Base-by-base conservation (phyloP, 2,888 invertebrate species). In the Leptothorax acervorum region DNA sequence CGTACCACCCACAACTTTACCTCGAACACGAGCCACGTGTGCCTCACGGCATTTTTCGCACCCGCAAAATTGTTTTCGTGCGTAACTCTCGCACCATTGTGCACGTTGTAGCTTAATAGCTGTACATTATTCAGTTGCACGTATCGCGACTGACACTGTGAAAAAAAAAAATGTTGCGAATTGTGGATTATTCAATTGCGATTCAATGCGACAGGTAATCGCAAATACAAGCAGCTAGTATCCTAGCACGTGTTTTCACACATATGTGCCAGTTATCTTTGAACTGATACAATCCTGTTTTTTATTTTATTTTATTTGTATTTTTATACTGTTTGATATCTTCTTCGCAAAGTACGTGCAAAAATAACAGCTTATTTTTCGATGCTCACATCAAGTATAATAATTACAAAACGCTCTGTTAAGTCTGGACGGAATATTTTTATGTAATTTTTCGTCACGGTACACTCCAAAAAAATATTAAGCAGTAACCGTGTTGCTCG, bases 61-160 rank as follows among this genome's bases (percentile, higher is more conserved):
- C 60, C 57, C 42, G 66, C 60, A 79, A 87, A 90, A 90, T 89
- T 88, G 87, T 90, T 87, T 88, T 87, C 85, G 42, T 85, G 63
- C 75, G 48, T 55, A 62, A 62, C 57, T 75, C 55, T 71, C 60
- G 66, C 53, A 15, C 70, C 70, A 3, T 68, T 79, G 53, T 71
- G 55, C 35, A 48, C 39, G 65, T 68, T 68, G 53, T 65, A 66
- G 53, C 68, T 66, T 86, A 86, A 86, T 82, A 62, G 53, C 71
- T 71, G 62, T 57, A 57, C 53, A 81, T 81, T 82, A 76, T 81
- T 71, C n/a, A 63, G 57, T 66, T 45, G 48, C 18, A 35, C 55
- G n/a, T 31, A 42, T 55, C 3, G 28, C 12, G 42, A 73, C 28
- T 48, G 28, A 42, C 31, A 5, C 8, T n/a, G 18, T 3, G 60